Evolutionary conservation across 2,888 invertebrate species (phyloP).

Genomic region (Carterocephalus palaemon): DNA sequence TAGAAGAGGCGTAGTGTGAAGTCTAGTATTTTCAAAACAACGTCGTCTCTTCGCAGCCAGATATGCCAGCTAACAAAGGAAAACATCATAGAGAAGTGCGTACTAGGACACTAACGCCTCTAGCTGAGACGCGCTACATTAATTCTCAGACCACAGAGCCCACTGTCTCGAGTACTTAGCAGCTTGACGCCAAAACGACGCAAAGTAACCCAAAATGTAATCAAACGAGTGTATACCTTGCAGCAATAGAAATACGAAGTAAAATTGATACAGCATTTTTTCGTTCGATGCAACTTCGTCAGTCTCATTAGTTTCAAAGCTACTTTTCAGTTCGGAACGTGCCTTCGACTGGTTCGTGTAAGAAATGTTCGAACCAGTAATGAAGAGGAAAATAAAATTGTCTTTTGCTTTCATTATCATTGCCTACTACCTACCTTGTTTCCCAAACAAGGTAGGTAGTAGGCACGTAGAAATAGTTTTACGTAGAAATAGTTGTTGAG

Average conservation of each 20-base stretch:
- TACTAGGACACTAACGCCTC: slow-evolving; percentile 3
- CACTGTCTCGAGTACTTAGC: slow-evolving; percentile 60
- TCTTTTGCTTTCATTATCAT: background rate
- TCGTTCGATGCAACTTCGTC: slow-evolving; percentile 38
- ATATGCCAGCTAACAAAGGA: slow-evolving; percentile 17
- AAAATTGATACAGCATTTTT: slow-evolving; percentile 10
- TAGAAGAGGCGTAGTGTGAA: too few species aligned
- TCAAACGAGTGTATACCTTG: slow-evolving; percentile 13
- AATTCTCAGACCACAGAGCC: slow-evolving; percentile 68
- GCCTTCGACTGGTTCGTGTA: slow-evolving; percentile 41
- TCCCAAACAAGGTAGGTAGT: background rate
- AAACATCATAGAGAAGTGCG: slow-evolving; percentile 19
- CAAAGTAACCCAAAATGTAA: slow-evolving; percentile 2
- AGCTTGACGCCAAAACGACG: slow-evolving; percentile 30
- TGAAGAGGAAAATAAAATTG: slow-evolving; percentile 37
- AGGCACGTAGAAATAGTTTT: too few species aligned
- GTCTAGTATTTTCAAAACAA: background rate
- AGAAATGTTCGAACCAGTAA: slow-evolving; percentile 41
- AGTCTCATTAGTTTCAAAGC: slow-evolving; percentile 38
- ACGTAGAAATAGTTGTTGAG: too few species aligned
- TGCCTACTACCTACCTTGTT: background rate
- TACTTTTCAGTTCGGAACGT: slow-evolving; percentile 47
- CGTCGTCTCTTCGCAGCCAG: slow-evolving; percentile 18
- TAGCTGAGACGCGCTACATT: slow-evolving; percentile 59
- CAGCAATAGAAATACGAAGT: background rate